Base-by-base conservation (phyloP, 2,797 vertebrate genomes). In the Enteromius viviparus region DNA sequence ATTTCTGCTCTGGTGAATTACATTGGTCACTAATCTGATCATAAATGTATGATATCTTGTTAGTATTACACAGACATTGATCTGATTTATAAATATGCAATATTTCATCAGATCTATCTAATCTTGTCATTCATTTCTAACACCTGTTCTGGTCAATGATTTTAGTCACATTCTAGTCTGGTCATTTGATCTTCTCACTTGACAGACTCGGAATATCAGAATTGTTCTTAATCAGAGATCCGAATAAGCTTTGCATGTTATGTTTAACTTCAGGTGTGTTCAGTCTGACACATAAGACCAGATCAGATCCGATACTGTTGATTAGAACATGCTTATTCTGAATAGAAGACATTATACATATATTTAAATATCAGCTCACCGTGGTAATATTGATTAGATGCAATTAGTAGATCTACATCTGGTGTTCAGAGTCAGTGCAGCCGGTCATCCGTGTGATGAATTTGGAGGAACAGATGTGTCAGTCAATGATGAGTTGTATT, bases 401-500 rank as follows among this genome's bases (percentile, higher is more conserved):
- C 2, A 6, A 32, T 47, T 29, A n/a, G 45, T 32, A 19, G 51
- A 34, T 75, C 32, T 37, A 14, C 21, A 10, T 40, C 72, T 62
- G 55, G 42, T 21, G 3, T 72, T 34, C 23, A 6, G 26, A 14
- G 71, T 51, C 26, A 0, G 3, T 23, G 3, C 4, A 15, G 10
- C 5, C 3, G 15, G n/a, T 49, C 69, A 71, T 26, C 9, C 42
- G 69, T 49, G 42, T 29, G 45, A 72, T 19, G 55, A 62, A 72
- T 72, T 58, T n/a, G n/a, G n/a, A 77, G 34, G 37, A 68, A 34
- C 77, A 60, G 66, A 62, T 47, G 51, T 60, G 78, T 55, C 21
- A 26, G 69, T 66, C 4, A 1, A 21, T 34, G 26, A 21, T 3
- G 29, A 37, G 51, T 71, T 70, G 51, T 70, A 34, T 19, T 37